Evolutionary conservation across 2,797 vertebrate species (phyloP).

Genomic region (Myripristis jacobus): DNA sequence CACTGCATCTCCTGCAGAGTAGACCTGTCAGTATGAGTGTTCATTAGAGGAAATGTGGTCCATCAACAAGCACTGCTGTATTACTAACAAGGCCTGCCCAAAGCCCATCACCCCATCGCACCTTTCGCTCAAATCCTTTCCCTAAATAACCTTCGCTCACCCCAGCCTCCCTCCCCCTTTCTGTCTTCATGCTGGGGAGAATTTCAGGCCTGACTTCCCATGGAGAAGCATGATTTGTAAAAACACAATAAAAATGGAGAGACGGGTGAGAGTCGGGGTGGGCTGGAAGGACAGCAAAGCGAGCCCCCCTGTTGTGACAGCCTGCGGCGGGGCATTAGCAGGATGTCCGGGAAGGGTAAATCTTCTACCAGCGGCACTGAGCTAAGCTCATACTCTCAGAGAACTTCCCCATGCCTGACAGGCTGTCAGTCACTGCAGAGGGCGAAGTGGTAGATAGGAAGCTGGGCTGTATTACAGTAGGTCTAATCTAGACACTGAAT

Average conservation of each 20-base stretch:
- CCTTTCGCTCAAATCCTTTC: constrained; percentile 39
- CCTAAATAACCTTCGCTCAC: constrained; percentile 68
- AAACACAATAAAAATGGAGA: constrained; percentile 79
- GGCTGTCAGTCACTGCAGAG: constrained; percentile 36
- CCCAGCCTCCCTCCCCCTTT: neutral
- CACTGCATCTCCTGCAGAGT: neutral
- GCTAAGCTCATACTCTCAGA: constrained; percentile 47
- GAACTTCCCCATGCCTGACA: constrained; percentile 45
- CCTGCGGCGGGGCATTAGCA: constrained; percentile 73
- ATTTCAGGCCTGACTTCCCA: constrained; percentile 64
- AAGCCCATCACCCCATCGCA: constrained; percentile 26
- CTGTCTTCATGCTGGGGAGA: constrained; percentile 47
- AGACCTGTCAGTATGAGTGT: neutral
- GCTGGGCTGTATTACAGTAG: neutral
- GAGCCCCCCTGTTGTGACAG: constrained; percentile 66
- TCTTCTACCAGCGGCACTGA: constrained; percentile 51
- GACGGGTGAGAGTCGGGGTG: constrained; percentile 40
- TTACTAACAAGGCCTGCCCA: too few species aligned
- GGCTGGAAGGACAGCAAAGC: constrained; percentile 50
- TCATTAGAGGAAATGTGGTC: constrained; percentile 18
- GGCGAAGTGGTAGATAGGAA: neutral
- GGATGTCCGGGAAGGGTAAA: constrained; percentile 71
- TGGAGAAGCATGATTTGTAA: constrained; percentile 70
- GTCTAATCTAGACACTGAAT: neutral
- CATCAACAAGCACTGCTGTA: neutral